Evolutionary conservation across 1,140 invertebrate species (phyloP).

Genomic region (Aphelenchoides avenae): DNA sequence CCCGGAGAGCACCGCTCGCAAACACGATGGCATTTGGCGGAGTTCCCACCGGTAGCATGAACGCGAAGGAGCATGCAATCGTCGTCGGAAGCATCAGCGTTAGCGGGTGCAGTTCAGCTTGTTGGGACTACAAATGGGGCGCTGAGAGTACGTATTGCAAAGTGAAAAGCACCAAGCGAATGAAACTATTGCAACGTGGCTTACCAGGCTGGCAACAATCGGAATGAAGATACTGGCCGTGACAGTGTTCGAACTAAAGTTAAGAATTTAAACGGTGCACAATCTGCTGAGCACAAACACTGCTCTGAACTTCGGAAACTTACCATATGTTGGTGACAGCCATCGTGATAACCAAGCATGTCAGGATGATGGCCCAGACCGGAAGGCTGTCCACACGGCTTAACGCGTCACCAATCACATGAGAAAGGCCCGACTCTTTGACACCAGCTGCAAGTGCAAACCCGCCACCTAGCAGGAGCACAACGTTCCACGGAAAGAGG

Average conservation of each 20-base stretch:
- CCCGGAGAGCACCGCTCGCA: slow-evolving; percentile 60
- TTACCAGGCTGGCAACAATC: slow-evolving; percentile 31
- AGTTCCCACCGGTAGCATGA: slow-evolving; percentile 69
- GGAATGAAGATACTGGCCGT: slow-evolving; percentile 36
- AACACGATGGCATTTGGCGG: slow-evolving; percentile 89
- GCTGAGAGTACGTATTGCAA: too few species aligned
- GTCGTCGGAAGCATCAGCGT: slow-evolving; percentile 63
- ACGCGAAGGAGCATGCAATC: slow-evolving; percentile 62
- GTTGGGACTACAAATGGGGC: slow-evolving; percentile 25
- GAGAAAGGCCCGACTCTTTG: slow-evolving; percentile 31
- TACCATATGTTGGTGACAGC: slow-evolving; percentile 31
- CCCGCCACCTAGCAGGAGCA: slow-evolving; percentile 36
- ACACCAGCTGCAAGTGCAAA: slow-evolving; percentile 36
- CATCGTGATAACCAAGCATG: slow-evolving; percentile 28
- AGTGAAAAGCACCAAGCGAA: too few species aligned
- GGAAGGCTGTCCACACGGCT: slow-evolving; percentile 16
- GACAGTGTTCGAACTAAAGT: slow-evolving; percentile 29
- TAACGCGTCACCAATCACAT: slow-evolving; percentile 20
- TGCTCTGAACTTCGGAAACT: too few species aligned
- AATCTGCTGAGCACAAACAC: too few species aligned
- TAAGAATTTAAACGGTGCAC: neutral
- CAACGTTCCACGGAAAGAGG: slow-evolving; percentile 44
- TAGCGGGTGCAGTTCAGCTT: slow-evolving; percentile 61
- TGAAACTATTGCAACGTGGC: neutral
- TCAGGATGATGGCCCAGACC: slow-evolving; percentile 16